phyloP scores from a whole-genome alignment of 2,113 vertebrate species.

The Aleadryas rufinucha region DNA sequence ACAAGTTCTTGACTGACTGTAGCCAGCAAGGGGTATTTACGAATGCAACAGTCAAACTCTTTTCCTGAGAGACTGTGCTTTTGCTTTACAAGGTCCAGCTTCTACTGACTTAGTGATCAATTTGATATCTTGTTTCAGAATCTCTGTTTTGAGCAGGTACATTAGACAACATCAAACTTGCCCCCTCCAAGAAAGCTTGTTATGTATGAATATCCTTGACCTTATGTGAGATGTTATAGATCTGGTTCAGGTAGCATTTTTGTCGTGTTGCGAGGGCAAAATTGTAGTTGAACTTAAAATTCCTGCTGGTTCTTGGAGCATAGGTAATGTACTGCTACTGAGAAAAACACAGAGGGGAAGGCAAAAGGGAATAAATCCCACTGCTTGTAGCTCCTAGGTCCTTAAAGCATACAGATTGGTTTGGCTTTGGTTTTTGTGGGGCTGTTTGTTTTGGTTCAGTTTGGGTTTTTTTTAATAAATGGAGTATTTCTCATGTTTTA shows the following conservation, averaged over 20 bases:
- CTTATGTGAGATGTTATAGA: background rate
- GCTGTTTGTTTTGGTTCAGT: background rate
- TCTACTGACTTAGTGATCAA: background rate
- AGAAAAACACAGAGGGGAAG: background rate
- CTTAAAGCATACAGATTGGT: background rate
- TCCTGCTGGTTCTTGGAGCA: background rate
- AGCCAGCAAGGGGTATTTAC: background rate
- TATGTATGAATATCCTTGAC: constrained; percentile 4
- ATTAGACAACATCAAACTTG: background rate
- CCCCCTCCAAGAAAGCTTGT: background rate
- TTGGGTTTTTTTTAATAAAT: background rate
- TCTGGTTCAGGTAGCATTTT: background rate
- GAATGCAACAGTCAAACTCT: background rate
- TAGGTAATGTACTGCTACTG: background rate
- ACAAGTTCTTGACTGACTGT: constrained; percentile 22
- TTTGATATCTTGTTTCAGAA: background rate
- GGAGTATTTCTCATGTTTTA: background rate
- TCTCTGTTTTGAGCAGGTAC: background rate
- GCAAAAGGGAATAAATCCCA: background rate
- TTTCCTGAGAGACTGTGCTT: background rate
- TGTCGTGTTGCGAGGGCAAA: background rate
- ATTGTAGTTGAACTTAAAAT: background rate
- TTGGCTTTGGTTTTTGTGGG: background rate
- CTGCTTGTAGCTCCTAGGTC: background rate
- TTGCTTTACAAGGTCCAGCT: background rate